Base-by-base conservation (phyloP, 1,140 invertebrate genomes). In the Drosophila rhopaloa region DNA sequence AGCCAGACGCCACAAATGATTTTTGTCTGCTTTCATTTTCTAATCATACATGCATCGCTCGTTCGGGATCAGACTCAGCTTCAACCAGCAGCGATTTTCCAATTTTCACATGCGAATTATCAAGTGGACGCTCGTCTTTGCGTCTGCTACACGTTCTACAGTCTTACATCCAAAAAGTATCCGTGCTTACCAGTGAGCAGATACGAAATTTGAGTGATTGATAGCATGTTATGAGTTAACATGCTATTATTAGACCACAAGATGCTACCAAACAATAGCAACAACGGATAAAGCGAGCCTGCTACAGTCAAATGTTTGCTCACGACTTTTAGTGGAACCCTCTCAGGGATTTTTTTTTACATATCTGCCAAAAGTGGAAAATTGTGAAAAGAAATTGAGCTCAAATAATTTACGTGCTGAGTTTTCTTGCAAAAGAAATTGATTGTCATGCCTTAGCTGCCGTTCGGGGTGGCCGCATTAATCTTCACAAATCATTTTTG, bases 191-290 rank as follows among this genome's bases (percentile, higher is more conserved):
- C 54, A 80, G 46, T 73, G 16, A 50, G 43, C 40, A 67, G 84
- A 54, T 89, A 56, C 41, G 58, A 83, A 55, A 41, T 88, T 78
- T 75, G 70, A 90, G 77, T 89, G 85, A 89, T 89, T 89, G 85
- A 89, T 89, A 73, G 80, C 80, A 89, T 89, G 84, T 89, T 89
- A 89, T 84, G 81, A 90, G 84, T 81, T 83, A 89, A 89, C 84
- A 89, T 89, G 84, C 74, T 89, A 89, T 89, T 81, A 89, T 89
- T 79, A 81, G 77, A 55, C 70, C 80, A 51, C 74, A 84, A 84
- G 84, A 89, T 84, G 84, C 84, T 89, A 89, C 84, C 84, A 81
- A 80, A 65, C 66, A 59, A 38, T 68, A 63, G 60, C 43, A 74
- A 50, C 54, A 40, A 11, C 13, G 32, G 35, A 51, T 48, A 62